A percentile compares a stretch with the other conserved stretches of the same genome.
Conservation (phyloP, 2,113 vertebrate species). For the Melierax canorus region DNA sequence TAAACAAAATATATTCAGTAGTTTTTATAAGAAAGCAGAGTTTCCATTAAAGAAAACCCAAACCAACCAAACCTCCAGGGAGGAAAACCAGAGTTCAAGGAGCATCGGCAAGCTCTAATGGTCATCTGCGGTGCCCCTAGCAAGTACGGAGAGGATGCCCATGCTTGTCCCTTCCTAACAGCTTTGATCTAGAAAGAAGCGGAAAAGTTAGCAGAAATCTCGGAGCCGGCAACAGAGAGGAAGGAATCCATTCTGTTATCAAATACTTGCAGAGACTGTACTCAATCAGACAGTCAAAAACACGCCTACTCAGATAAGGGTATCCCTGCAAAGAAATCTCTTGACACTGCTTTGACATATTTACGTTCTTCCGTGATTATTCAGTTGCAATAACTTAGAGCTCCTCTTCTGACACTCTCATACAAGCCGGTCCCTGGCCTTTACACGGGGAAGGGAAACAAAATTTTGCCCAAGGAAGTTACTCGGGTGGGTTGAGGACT, state of each 20-base stretch:
- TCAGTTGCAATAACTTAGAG: neutral
- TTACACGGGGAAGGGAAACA: neutral
- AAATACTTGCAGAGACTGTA: conserved; percentile 8
- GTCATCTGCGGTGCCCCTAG: neutral
- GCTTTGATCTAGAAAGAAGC: neutral
- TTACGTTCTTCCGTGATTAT: conserved; percentile 2
- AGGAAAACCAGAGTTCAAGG: neutral
- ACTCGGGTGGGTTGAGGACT: neutral
- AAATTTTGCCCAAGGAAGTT: neutral
- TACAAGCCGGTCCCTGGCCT: neutral
- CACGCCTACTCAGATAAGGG: conserved; percentile 56
- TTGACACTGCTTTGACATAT: conserved; percentile 59
- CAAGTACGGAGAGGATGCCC: neutral
- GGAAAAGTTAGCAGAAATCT: neutral
- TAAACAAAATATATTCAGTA: neutral
- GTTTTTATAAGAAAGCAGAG: neutral
- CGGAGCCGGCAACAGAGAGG: neutral
- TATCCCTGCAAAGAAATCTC: conserved; percentile 55
- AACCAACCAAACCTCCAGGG: neutral
- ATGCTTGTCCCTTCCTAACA: neutral
- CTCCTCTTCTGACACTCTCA: neutral
- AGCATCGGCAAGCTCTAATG: neutral
- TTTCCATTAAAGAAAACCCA: neutral
- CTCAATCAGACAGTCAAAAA: conserved; percentile 46
- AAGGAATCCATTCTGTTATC: conserved; percentile 20